A percentile compares a stretch with the other conserved stretches of the same genome.
Evolutionary conservation across 23 tunicate species (phyloP).

Genomic region (Styela clava): DNA sequence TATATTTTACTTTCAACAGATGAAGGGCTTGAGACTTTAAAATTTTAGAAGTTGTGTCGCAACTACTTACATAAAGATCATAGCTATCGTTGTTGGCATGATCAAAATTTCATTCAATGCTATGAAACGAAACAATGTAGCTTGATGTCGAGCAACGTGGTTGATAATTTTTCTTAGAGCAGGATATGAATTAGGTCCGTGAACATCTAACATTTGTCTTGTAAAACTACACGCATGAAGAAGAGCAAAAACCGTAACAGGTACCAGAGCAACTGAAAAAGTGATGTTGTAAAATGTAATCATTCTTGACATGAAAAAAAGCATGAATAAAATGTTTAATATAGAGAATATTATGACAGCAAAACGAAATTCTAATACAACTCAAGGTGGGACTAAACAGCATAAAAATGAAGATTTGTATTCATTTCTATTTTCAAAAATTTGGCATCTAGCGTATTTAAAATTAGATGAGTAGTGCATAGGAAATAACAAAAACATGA

Average conservation of each 20-base stretch:
- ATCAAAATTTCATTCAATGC: slow-evolving; percentile 56
- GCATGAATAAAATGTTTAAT: background rate
- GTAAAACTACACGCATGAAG: slow-evolving; percentile 86
- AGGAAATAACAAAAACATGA: no score
- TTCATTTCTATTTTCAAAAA: no score
- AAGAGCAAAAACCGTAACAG: slow-evolving; percentile 69
- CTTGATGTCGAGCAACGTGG: slow-evolving; percentile 74
- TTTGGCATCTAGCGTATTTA: no score
- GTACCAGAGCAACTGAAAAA: slow-evolving; percentile 73
- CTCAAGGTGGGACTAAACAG: no score
- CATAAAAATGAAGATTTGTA: no score
- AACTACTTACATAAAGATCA: slow-evolving; percentile 61
- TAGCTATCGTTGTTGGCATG: slow-evolving; percentile 50
- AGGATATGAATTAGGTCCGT: slow-evolving; percentile 58
- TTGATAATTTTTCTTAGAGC: slow-evolving; percentile 62
- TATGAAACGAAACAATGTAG: slow-evolving; percentile 56
- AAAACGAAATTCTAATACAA: background rate
- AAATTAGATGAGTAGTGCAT: no score
- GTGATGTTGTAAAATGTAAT: background rate
- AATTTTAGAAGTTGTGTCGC: no score
- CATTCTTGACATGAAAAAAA: background rate
- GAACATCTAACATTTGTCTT: slow-evolving; percentile 70
- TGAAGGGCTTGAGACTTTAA: no score
- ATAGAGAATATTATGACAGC: background rate
- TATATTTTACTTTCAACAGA: no score